Percentiles rank a stretch among this genome's conserved stretches.
Conservation (phyloP, 2,888 invertebrate genomes). For the Teinopalpus imperialis region DNA sequence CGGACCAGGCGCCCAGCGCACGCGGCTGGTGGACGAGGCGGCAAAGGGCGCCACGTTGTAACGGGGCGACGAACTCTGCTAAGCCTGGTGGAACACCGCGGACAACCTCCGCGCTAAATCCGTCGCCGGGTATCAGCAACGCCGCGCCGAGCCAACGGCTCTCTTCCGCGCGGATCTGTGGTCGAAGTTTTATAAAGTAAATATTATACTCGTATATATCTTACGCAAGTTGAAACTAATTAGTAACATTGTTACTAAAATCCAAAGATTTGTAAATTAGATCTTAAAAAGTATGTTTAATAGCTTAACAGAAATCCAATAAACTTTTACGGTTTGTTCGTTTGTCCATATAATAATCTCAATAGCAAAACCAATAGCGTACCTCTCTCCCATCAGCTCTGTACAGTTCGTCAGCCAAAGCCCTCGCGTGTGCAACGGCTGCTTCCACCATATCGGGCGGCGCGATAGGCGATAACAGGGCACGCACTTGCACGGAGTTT, state of each 20-base stretch:
- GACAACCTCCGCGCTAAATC: slow-evolving; percentile 98
- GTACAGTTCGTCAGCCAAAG: slow-evolving; percentile 95
- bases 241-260: too few species aligned
- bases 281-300: too few species aligned
- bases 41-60: slow-evolving; percentile 93
- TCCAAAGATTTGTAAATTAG: too few species aligned
- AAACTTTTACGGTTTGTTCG: too few species aligned
- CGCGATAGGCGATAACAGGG: slow-evolving; percentile 85
- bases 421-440: slow-evolving; percentile 90
- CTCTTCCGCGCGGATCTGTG: slow-evolving; percentile 91
- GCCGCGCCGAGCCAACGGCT: slow-evolving; percentile 95
- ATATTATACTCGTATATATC: too few species aligned
- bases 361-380: too few species aligned
- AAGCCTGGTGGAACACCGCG: slow-evolving; percentile 96
- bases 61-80: slow-evolving; percentile 90
- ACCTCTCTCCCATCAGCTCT: slow-evolving; percentile 94
- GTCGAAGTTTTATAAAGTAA: too few species aligned
- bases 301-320: too few species aligned
- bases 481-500: slow-evolving; percentile 96
- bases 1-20: slow-evolving; percentile 96
- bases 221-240: too few species aligned
- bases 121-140: slow-evolving; percentile 97
- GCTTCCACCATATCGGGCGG: slow-evolving; percentile 84
- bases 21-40: slow-evolving; percentile 94
- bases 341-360: too few species aligned